A percentile compares a stretch with the other conserved stretches of the same genome.
phyloP scores from a whole-genome alignment of 30 jellyfish, hydroid and myxozoan species.

The Catostylus mosaicus region DNA sequence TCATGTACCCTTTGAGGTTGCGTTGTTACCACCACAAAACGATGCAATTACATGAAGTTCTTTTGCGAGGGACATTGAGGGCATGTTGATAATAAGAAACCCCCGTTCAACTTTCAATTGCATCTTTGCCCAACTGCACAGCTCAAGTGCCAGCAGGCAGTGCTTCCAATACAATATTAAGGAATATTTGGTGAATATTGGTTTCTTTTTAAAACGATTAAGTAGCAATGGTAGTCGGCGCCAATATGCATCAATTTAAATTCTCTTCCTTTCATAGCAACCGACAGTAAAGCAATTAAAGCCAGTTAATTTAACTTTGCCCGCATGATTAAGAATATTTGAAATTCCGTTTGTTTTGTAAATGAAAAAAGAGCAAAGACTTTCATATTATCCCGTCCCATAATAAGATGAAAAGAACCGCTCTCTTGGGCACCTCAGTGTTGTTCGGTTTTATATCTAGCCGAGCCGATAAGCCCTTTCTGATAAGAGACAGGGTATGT shows the following conservation, averaged over 20 bases:
- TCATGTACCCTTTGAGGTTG: no score
- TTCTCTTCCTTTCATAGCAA: neutral
- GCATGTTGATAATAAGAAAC: no score
- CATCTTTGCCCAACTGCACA: neutral
- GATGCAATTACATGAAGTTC: no score
- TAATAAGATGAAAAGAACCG: neutral
- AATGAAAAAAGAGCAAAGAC: neutral
- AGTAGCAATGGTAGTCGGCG: neutral
- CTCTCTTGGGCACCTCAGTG: neutral
- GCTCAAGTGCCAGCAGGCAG: neutral
- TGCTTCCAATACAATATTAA: neutral
- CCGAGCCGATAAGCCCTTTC: no score
- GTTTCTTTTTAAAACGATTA: neutral
- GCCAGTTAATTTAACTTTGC: neutral
- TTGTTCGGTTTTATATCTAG: neutral
- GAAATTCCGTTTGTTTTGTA: conserved; percentile 8
- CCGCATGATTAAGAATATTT: neutral
- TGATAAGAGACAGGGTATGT: no score
- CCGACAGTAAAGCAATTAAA: conserved; percentile 5
- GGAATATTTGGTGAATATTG: neutral
- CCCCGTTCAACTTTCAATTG: neutral
- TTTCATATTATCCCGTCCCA: neutral
- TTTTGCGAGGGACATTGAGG: no score
- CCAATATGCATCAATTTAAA: neutral
- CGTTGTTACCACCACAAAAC: no score